Conservation (phyloP, 2,113 vertebrate species). For the Protobothrops mucrosquamatus region DNA sequence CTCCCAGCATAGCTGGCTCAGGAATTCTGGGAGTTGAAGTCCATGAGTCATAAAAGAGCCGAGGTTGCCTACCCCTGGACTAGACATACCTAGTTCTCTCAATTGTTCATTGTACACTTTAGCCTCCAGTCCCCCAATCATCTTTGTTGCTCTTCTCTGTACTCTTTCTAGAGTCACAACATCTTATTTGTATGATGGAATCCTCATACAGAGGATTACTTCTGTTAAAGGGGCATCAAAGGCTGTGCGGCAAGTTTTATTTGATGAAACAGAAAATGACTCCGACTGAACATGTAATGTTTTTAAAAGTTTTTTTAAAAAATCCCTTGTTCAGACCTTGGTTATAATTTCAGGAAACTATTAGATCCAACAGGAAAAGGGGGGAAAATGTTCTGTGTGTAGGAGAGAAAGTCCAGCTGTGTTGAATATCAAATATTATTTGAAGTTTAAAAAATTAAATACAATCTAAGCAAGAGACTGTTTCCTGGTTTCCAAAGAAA, state of each 20-base stretch:
- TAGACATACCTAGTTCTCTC: too few relatives aligned
- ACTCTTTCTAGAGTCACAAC: too few relatives aligned
- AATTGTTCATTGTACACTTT: too few relatives aligned
- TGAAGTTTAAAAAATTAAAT: not conserved
- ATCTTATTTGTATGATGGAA: too few relatives aligned
- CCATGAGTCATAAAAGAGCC: too few relatives aligned
- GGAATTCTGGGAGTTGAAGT: too few relatives aligned
- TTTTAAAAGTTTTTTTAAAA: constrained; percentile 2
- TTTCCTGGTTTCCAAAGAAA: not conserved
- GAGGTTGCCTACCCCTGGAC: too few relatives aligned
- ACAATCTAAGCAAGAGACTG: not conserved
- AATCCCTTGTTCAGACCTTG: not conserved
- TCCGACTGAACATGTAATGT: not conserved
- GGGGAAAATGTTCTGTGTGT: not conserved
- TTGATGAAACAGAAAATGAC: not conserved
- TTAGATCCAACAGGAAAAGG: not conserved
- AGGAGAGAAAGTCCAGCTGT: not conserved
- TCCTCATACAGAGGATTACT: too few relatives aligned
- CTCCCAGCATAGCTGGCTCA: too few relatives aligned
- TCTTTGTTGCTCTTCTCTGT: too few relatives aligned
- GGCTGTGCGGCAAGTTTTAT: not conserved
- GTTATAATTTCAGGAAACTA: not conserved
- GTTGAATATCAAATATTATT: constrained; percentile 4
- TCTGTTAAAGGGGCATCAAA: constrained; percentile 11
- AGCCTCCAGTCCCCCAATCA: too few relatives aligned